Evolutionary conservation across 2,113 vertebrate species (phyloP), one percentile per base, ranked within the genome.

Genomic region (Erythrocebus patas): DNA sequence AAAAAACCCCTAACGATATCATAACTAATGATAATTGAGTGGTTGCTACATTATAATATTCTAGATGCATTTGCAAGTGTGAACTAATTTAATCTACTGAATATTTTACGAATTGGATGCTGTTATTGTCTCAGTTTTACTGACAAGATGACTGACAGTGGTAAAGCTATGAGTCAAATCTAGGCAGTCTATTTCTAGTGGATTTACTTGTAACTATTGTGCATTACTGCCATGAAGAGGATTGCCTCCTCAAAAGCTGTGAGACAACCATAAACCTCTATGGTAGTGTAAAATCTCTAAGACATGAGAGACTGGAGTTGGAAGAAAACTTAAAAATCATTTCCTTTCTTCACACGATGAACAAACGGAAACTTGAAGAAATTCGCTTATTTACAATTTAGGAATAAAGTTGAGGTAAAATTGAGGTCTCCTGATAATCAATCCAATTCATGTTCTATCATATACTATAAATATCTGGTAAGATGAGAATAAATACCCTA

Each of bases 401-500:
- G 23, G 6, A 61, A 68, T 87, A 81, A 68, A 92, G 4, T 66
- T 89, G 52, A 96, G 23, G 52, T 45, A 92, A 95, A 97, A 86
- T 92, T 86, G 93, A 87, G 32, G 20, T 89, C 70, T 90, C 91
- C 66, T 68, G 80, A 97, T 90, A 87, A 43, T 72, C 30, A 93
- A 55, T 95, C 57, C 8, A n/a, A 16, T 86, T 89, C 11, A 72
- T 52, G 52, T 97, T 93, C n/a, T 48, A 45, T 79, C 35, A 70
- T 35, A 52, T 23, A 43, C 11, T 91, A 2, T 93, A 95, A 91
- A 78, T 97, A 20, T 79, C 91, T 96, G 52, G 9, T 78, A 91
- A 97, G 91, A 86, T 95, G 50, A 91, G 97, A 97, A 97, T 79
- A 93, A 97, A 82, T 93, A 81, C 6, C 32, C 18, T 81, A n/a